phyloP scores from a whole-genome alignment of 2,113 vertebrate genomes.

The Psilopsiagon aymara region DNA sequence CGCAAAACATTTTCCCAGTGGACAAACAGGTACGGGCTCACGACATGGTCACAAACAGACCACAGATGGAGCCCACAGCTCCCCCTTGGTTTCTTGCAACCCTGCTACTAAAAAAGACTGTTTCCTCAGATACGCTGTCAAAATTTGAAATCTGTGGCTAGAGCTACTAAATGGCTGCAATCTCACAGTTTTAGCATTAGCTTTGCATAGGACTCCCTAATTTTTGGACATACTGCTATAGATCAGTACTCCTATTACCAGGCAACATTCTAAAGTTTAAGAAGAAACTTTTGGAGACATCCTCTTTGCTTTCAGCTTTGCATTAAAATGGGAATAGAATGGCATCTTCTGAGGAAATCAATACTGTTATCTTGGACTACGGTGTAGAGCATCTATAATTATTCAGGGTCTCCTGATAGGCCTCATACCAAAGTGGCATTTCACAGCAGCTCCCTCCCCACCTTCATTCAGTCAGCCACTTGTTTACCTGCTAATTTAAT shows the following conservation, averaged over 20 bases:
- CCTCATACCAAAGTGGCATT: background rate
- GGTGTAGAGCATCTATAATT: background rate
- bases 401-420: background rate
- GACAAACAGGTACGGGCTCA: background rate
- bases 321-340: background rate
- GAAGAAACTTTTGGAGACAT: background rate
- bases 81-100: background rate
- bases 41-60: background rate
- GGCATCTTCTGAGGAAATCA: background rate
- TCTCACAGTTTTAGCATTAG: background rate
- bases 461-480: background rate
- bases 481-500: background rate
- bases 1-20: background rate
- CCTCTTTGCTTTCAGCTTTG: background rate
- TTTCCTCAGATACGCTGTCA: background rate
- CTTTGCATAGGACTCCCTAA: background rate
- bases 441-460: background rate
- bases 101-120: background rate
- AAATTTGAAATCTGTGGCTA: background rate
- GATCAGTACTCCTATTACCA: background rate
- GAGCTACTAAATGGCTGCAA: background rate
- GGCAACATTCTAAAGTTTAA: background rate
- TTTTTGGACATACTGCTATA: background rate
- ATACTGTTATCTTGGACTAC: background rate
- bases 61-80: background rate